phyloP scores from a whole-genome alignment of 2,797 vertebrate genomes.

The Lepilemur septentrionalis region DNA sequence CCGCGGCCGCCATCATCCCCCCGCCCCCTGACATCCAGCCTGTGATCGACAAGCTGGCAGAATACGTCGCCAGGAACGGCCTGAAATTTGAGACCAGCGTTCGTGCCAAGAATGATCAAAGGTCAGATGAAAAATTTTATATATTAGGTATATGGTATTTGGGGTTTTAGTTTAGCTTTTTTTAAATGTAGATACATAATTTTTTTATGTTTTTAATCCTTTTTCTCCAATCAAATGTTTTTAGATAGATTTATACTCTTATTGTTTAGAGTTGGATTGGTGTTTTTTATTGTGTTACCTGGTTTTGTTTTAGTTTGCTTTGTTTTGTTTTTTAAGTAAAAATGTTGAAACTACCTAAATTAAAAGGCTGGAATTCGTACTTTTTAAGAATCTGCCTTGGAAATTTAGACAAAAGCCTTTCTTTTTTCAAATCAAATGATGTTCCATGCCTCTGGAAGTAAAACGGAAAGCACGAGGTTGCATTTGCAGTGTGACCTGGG shows the following conservation, averaged over 20 bases:
- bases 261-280: background rate
- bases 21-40: conserved; percentile 97
- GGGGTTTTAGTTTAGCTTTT: background rate
- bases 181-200: background rate
- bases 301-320: background rate
- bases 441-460: background rate
- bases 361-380: background rate
- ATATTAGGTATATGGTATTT: background rate
- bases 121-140: conserved; percentile 84
- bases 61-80: conserved; percentile 97
- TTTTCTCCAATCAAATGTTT: background rate
- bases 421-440: background rate
- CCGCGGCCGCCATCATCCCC: conserved; percentile 93
- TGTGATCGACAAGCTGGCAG: conserved; percentile 98
- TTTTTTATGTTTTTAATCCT: background rate
- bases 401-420: background rate
- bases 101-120: conserved; percentile 96
- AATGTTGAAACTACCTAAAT: background rate
- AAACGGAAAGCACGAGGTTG: background rate
- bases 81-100: conserved; percentile 97
- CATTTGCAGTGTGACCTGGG: rapidly evolving
- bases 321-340: conserved; percentile 20
- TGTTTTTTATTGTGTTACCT: background rate
- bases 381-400: conserved; percentile 10
- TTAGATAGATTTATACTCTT: background rate